Base-by-base conservation (phyloP, 2,113 vertebrate species). In the Telmatochromis sp. region DNA sequence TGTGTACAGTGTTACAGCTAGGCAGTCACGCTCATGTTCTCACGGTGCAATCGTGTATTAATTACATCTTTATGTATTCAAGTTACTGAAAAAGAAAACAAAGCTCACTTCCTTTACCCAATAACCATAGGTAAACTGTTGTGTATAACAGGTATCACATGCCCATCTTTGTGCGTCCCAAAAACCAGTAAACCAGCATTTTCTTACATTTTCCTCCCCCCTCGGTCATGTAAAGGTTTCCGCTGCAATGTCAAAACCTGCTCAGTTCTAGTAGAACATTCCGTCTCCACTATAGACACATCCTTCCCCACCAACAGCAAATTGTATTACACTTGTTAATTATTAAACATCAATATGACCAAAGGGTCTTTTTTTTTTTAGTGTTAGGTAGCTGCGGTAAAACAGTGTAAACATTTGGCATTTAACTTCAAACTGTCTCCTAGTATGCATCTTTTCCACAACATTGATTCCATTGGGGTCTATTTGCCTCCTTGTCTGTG, bases 1-100 rank as follows among this genome's bases (percentile, higher is more conserved):
- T 84, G 23, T 28, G 63, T 92, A 85, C 79, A 91, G 84, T 84
- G 51, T 86, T 82, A 89, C 23, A 86, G 90, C 82, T n/a, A 86
- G 73, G 87, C 54, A 89, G 90, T 89, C 47, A 7, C 15, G 19
- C 58, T 84, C 54, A 17, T 15, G 17, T 83, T 81, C 14, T 65
- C 55, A 51, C 11, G 82, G 86, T 89, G 89, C 81, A 91, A 51
- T 65, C 35, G 19, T 21, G 7, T 80, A 51, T 57, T 53, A 47
- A 65, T 78, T 82, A 80, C 33, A 89, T 65, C 37, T 50, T 73
- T 84, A 87, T 68, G 37, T 81, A 71, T 92, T 93, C 84, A 90
- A 83, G 68, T 90, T 54, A 73, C 10, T 47, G 31, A 17, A 53
- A 89, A 89, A 89, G n/a, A 11, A 82, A 68, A 68, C n/a, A 42